Evolutionary conservation across 2,113 vertebrate genomes (phyloP).

Genomic region (Melanocharis versteri): DNA sequence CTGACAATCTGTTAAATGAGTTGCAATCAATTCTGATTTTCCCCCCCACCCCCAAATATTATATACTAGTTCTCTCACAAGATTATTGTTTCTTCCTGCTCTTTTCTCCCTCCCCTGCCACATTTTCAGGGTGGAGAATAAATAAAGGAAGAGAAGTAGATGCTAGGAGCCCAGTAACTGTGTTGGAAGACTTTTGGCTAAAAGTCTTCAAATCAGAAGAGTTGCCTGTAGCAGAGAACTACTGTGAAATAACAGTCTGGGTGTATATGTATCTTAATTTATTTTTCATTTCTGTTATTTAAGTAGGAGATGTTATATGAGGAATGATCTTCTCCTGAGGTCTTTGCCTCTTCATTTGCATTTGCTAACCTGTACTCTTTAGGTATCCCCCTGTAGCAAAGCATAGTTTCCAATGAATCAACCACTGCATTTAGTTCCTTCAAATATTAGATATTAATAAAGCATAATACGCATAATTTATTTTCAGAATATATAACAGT

Average conservation of each 20-base stretch:
- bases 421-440: not conserved
- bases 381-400: not conserved
- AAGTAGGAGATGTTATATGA: not conserved
- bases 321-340: not conserved
- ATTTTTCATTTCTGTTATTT: not conserved
- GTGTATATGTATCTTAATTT: not conserved
- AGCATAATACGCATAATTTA: not conserved
- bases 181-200: not conserved
- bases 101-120: not conserved
- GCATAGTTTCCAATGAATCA: not conserved
- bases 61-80: not conserved
- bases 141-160: not conserved
- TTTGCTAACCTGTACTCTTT: not conserved
- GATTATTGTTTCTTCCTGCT: not conserved
- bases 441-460: not conserved
- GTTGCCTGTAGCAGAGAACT: not conserved
- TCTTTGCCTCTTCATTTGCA: not conserved
- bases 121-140: not conserved
- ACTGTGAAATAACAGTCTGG: not conserved
- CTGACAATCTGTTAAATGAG: not conserved
- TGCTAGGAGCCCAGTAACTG: not conserved
- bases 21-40: not conserved
- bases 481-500: not conserved
- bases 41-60: accelerated
- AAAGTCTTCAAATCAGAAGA: not conserved